Base-by-base conservation (phyloP, 2,888 invertebrate genomes). In the Drosophila trichaetosa region DNA sequence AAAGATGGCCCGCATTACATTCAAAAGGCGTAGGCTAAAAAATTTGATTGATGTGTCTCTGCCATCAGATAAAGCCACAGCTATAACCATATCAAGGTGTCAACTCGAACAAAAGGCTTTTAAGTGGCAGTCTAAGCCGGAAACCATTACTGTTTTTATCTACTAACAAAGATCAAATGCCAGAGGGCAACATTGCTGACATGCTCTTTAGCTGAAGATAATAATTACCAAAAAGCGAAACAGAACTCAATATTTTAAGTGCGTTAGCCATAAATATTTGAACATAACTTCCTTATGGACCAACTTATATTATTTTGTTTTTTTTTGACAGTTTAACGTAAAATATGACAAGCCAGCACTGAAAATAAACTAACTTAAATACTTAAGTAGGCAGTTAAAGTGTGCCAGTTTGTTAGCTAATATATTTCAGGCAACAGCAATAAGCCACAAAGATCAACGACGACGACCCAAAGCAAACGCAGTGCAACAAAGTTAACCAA, bases 1-100 rank as follows among this genome's bases (percentile, higher is more conserved):
- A 16, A 58, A 71, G 57, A 80, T 68, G 64, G 46, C 73, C 76
- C 90, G 86, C 86, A 85, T 79, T 76, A 46, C 75, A 82, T 75
- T 34, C 7, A 21, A 64, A 77, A 54, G 42, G 84, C 80, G 66
- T 85, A 72, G 71, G 73, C 64, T 46, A 31, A 64, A 73, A 69
- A 31, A 40, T 60, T 73, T 90, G 84, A 90, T 90, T 88, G 69
- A 90, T 85, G 67, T 49, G 46, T 59, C 29, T 46, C 24, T 24
- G 57, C n/a, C 57, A 49, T 27, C 51, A 57, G 59, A 59, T 18
- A 36, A 2, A 36, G 59, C 62, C 58, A 61, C 31, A 64, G 42
- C 24, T 51, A 24, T 31, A 66, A 52, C 38, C 59, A 52, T 80
- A 80, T 81, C 69, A 69, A 73, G 68, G 68, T 73, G 65, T 78